Conservation (phyloP, 2,113 vertebrate species). For the Furnarius figulus region DNA sequence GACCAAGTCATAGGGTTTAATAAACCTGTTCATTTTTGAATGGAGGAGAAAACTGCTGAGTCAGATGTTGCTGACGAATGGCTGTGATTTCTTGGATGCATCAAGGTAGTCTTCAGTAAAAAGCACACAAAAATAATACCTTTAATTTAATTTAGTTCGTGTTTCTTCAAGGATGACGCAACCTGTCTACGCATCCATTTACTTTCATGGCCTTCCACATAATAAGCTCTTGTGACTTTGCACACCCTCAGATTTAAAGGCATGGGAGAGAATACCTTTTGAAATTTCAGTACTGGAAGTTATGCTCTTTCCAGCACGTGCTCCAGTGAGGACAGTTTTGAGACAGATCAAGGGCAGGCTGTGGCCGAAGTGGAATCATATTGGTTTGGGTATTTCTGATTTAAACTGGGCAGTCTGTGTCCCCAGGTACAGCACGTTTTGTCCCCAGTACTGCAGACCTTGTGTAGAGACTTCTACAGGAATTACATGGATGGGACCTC, state of each 20-base stretch:
- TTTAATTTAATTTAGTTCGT: not conserved
- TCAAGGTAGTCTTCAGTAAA: not conserved
- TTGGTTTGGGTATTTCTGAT: not conserved
- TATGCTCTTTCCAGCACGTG: rapidly evolving
- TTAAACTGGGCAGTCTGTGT: not conserved
- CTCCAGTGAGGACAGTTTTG: not conserved
- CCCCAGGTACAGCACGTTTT: not conserved
- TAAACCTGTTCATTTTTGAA: not conserved
- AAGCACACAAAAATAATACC: not conserved
- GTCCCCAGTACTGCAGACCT: not conserved
- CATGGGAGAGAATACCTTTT: not conserved
- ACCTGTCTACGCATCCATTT: not conserved
- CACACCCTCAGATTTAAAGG: not conserved
- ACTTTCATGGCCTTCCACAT: not conserved
- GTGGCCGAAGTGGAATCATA: rapidly evolving
- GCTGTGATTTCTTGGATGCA: not conserved
- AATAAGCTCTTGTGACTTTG: not conserved
- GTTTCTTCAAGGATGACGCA: not conserved
- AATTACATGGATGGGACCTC: not conserved
- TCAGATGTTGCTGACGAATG: not conserved
- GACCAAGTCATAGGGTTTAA: not conserved
- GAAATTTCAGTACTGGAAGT: not conserved
- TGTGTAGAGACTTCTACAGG: not conserved
- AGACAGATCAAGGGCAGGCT: not conserved
- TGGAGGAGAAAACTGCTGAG: not conserved